These are phyloP conservation scores for Sorex araneus DNA, from an alignment of 2,113 vertebrate genomes.

Conservation along the genomic window DNA sequence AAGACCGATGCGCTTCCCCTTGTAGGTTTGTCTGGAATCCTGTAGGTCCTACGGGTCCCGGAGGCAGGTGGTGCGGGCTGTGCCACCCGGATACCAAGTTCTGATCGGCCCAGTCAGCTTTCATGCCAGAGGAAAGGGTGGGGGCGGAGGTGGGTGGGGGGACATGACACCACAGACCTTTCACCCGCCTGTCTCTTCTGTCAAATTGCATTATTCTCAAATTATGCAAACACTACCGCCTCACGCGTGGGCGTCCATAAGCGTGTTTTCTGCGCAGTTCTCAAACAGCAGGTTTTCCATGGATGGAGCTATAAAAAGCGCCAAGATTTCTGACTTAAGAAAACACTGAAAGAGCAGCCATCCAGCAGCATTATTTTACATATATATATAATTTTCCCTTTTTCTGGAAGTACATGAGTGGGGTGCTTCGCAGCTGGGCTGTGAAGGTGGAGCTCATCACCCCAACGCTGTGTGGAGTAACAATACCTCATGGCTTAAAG, in stretches of 20 bases:
- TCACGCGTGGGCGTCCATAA: conserved; percentile 67
- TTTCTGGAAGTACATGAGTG: not conserved
- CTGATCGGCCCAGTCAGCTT: conserved; percentile 64
- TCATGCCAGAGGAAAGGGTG: conserved; percentile 54
- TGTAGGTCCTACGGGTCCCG: conserved; percentile 4
- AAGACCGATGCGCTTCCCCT: not conserved
- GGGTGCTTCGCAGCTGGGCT: not conserved
- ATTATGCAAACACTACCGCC: conserved; percentile 72
- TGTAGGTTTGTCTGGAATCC: conserved; percentile 44
- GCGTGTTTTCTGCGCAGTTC: conserved; percentile 59
- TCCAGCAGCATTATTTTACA: conserved; percentile 54
- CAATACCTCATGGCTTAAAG: conserved; percentile 10
- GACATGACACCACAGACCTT: conserved; percentile 76
- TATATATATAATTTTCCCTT: not conserved
- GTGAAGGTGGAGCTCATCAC: conserved; percentile 57
- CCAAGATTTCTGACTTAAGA: conserved; percentile 76
- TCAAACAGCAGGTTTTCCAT: conserved; percentile 61
- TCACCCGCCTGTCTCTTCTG: conserved; percentile 82
- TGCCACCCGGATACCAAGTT: conserved; percentile 65
- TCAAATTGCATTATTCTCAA: conserved; percentile 79
- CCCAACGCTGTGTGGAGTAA: not conserved
- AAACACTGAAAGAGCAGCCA: conserved; percentile 66
- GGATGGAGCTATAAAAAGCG: conserved; percentile 28
- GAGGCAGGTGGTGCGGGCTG: conserved; percentile 69
- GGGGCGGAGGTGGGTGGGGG: too few species aligned